A percentile compares a stretch with the other conserved stretches of the same genome.
phyloP scores from a whole-genome alignment of 2,797 vertebrate genomes.

The Sebastes glaucus region DNA sequence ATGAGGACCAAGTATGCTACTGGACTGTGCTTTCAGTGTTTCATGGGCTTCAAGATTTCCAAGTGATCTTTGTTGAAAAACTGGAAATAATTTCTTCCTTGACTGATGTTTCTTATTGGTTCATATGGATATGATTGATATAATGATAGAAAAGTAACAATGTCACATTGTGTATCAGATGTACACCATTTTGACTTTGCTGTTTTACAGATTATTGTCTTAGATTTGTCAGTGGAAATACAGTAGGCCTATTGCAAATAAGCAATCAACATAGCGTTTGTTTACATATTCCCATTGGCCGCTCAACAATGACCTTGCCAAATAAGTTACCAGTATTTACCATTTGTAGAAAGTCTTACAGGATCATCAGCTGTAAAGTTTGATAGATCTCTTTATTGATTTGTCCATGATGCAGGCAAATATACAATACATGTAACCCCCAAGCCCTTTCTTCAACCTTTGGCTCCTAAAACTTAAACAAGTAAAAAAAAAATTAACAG shows the following conservation, averaged over 20 bases:
- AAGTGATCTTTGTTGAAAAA: constrained; percentile 8
- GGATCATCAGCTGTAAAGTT: not conserved
- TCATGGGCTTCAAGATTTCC: constrained; percentile 25
- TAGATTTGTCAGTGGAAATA: not conserved
- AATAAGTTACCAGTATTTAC: not conserved
- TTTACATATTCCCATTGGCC: not conserved
- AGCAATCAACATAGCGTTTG: not conserved
- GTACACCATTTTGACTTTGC: not conserved
- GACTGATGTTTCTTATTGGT: not conserved
- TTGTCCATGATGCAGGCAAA: not conserved
- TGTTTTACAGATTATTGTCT: not conserved
- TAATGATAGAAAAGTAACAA: not conserved
- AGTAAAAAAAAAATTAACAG: too few relatives aligned
- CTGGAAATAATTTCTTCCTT: not conserved
- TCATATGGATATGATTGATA: constrained; percentile 5
- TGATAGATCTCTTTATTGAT: not conserved
- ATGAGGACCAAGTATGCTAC: constrained; percentile 33
- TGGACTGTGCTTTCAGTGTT: constrained; percentile 38
- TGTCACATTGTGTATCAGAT: not conserved
- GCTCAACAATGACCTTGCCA: not conserved
- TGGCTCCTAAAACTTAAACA: not conserved
- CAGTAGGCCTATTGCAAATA: not conserved
- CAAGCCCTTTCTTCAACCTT: not conserved
- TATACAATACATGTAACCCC: not conserved
- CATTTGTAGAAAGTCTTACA: not conserved